phyloP scores from a whole-genome alignment of 2,113 vertebrate genomes.

The Prionailurus viverrinus region DNA sequence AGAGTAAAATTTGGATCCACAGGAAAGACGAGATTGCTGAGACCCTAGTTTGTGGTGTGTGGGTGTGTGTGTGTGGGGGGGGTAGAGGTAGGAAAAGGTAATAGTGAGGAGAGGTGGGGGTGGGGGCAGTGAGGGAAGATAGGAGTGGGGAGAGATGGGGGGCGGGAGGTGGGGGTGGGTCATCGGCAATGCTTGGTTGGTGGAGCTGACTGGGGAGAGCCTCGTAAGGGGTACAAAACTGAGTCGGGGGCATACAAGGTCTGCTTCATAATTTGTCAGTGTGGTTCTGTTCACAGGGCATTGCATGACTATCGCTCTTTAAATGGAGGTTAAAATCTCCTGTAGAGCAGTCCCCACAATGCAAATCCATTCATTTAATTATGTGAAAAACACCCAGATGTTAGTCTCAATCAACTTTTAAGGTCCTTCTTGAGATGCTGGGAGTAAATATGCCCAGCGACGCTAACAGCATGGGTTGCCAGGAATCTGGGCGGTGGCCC shows the following conservation, averaged over 20 bases:
- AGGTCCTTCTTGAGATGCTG: background rate
- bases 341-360: background rate
- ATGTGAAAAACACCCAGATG: background rate
- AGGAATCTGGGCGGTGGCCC: background rate
- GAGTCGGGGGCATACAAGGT: background rate
- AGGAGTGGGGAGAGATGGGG: fast-evolving
- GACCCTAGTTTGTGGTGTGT: background rate
- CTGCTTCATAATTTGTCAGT: background rate
- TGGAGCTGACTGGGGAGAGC: background rate
- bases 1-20: background rate
- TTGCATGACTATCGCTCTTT: background rate
- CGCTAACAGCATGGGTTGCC: background rate
- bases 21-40: background rate
- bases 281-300: background rate
- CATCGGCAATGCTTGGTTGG: background rate
- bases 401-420: background rate
- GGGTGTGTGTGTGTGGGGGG: background rate
- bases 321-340: background rate
- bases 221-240: background rate
- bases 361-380: background rate
- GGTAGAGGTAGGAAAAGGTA: background rate
- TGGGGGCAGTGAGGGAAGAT: background rate
- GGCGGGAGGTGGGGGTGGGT: background rate
- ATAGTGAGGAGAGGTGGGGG: too few relatives aligned
- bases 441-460: background rate